These are phyloP conservation scores for Athalia circularis DNA, from an alignment of 2,888 invertebrate species.

Conservation along the genomic window DNA sequence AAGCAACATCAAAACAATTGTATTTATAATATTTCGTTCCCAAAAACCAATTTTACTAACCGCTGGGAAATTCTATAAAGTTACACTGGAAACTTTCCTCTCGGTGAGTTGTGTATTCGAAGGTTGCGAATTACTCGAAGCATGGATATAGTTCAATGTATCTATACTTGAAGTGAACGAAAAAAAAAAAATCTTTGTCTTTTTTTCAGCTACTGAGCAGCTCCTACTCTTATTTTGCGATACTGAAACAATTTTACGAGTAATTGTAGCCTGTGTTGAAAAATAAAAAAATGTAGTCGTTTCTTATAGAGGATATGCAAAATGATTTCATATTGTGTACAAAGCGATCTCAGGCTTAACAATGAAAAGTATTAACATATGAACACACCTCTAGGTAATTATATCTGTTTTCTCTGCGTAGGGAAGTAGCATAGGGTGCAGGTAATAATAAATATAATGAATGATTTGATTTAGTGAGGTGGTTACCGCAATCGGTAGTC, in stretches of 20 bases:
- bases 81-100: conserved; percentile 15
- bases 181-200: background rate
- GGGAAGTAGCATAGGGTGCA: background rate
- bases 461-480: background rate
- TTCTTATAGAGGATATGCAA: background rate
- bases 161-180: too few species aligned
- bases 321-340: background rate
- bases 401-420: background rate
- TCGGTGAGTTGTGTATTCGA: conserved; percentile 1
- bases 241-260: conserved; percentile 17
- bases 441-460: background rate
- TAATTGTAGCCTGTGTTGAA: background rate
- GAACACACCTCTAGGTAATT: background rate
- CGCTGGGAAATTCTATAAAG: conserved; percentile 24
- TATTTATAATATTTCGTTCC: conserved; percentile 21
- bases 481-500: background rate
- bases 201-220: conserved; percentile 8
- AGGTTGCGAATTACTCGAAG: too few species aligned
- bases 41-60: conserved; percentile 31
- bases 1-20: conserved; percentile 13
- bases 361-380: too few species aligned
- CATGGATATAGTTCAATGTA: too few species aligned
- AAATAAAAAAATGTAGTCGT: background rate
- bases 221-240: conserved; percentile 28
- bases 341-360: background rate